Evolutionary conservation across 2,797 vertebrate genomes (phyloP).

Genomic region (Moxostoma hubbsi): DNA sequence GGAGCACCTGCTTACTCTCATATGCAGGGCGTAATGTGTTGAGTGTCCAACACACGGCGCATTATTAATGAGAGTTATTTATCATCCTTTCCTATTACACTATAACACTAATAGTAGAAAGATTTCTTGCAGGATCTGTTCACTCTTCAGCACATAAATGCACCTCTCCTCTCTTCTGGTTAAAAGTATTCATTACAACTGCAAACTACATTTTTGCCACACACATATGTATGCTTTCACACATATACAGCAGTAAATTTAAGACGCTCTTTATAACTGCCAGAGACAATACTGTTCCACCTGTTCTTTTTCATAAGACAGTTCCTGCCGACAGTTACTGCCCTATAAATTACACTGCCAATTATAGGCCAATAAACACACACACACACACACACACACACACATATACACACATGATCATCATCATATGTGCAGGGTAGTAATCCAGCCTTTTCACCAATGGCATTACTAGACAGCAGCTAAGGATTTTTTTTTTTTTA

Average conservation of each 20-base stretch:
- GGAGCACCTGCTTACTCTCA: not conserved
- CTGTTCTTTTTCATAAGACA: slow-evolving; percentile 70
- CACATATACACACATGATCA: slow-evolving; percentile 55
- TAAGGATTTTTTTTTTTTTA: no score
- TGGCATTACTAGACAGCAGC: no score
- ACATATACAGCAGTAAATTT: slow-evolving; percentile 67
- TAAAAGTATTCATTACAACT: not conserved
- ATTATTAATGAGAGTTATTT: slow-evolving; percentile 24
- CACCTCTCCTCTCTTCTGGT: not conserved
- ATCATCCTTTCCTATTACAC: slow-evolving; percentile 5
- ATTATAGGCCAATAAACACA: slow-evolving; percentile 66
- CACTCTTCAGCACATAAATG: slow-evolving; percentile 1
- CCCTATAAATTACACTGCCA: slow-evolving; percentile 79
- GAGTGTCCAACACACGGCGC: not conserved
- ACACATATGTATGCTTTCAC: slow-evolving; percentile 1
- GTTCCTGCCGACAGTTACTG: slow-evolving; percentile 69
- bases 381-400: slow-evolving; percentile 58
- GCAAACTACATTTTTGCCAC: not conserved
- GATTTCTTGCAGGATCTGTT: slow-evolving; percentile 3
- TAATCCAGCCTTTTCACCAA: no score
- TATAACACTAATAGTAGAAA: not conserved
- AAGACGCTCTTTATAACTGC: slow-evolving; percentile 76
- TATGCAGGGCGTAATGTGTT: not conserved
- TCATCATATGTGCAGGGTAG: no score
- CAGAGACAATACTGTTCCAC: slow-evolving; percentile 76